These are phyloP conservation scores for Scolopax mira DNA, from an alignment of 2,113 vertebrate genomes.

Conservation along the genomic window DNA sequence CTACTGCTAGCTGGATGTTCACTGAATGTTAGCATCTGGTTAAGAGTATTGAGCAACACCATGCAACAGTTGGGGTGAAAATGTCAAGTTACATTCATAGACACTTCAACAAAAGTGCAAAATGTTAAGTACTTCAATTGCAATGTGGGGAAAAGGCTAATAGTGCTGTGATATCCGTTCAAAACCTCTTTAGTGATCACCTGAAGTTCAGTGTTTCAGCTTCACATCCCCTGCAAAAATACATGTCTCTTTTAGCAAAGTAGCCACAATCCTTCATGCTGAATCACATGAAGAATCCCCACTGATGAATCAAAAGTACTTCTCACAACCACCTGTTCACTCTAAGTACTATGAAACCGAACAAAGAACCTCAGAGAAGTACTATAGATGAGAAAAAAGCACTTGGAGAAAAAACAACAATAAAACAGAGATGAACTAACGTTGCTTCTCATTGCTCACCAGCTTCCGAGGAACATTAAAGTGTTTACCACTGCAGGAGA, in stretches of 20 bases:
- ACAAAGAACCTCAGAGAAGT: background rate
- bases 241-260: background rate
- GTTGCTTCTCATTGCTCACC: background rate
- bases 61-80: slow-evolving; percentile 27
- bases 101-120: slow-evolving; percentile 9
- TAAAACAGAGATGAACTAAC: background rate
- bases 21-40: slow-evolving; percentile 42
- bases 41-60: slow-evolving; percentile 51
- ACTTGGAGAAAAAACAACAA: background rate
- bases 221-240: background rate
- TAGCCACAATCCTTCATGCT: background rate
- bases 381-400: background rate
- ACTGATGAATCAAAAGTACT: background rate
- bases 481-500: background rate
- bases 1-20: slow-evolving; percentile 53
- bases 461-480: background rate
- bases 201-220: background rate
- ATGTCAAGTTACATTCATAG: slow-evolving; percentile 29
- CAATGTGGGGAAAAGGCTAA: background rate
- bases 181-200: background rate
- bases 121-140: background rate
- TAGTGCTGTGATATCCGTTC: background rate
- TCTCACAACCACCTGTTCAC: background rate
- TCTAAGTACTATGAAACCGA: background rate
- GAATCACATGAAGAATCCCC: background rate